A percentile compares a stretch with the other conserved stretches of the same genome.
phyloP scores from a whole-genome alignment of 2,797 vertebrate genomes.

The Anniella stebbinsi region DNA sequence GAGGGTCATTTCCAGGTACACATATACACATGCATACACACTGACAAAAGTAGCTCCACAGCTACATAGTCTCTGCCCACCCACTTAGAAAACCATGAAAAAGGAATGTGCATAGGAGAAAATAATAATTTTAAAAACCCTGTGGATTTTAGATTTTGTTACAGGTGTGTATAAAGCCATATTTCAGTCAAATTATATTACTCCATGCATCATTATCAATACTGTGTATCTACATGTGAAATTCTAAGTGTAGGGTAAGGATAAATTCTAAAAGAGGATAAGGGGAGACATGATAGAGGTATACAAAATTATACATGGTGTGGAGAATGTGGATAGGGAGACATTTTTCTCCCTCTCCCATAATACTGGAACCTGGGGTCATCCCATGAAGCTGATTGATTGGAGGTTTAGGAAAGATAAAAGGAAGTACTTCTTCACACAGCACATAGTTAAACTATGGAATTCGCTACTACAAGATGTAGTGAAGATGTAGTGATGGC shows the following conservation, averaged over 20 bases:
- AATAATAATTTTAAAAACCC: not conserved
- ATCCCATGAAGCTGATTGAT: too few species aligned
- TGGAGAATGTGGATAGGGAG: too few species aligned
- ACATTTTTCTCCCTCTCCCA: too few species aligned
- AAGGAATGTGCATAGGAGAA: not conserved
- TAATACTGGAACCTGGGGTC: too few species aligned
- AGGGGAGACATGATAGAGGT: too few species aligned
- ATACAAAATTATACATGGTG: too few species aligned
- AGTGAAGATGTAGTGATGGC: too few species aligned
- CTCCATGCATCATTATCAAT: conserved; percentile 4
- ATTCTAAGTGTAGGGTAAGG: not conserved
- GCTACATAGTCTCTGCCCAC: not conserved
- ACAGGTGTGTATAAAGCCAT: not conserved
- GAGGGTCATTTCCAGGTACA: not conserved
- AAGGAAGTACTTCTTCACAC: too few species aligned
- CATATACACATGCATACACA: not conserved
- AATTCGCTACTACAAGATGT: too few species aligned
- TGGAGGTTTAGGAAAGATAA: too few species aligned
- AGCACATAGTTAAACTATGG: too few species aligned
- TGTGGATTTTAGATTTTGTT: not conserved
- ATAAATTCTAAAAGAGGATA: too few species aligned
- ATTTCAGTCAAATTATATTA: not conserved
- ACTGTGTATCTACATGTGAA: conserved; percentile 27
- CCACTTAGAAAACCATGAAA: not conserved
- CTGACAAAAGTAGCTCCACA: not conserved